phyloP scores from a whole-genome alignment of 1,140 invertebrate species.

The Rhopalosiphum padi region DNA sequence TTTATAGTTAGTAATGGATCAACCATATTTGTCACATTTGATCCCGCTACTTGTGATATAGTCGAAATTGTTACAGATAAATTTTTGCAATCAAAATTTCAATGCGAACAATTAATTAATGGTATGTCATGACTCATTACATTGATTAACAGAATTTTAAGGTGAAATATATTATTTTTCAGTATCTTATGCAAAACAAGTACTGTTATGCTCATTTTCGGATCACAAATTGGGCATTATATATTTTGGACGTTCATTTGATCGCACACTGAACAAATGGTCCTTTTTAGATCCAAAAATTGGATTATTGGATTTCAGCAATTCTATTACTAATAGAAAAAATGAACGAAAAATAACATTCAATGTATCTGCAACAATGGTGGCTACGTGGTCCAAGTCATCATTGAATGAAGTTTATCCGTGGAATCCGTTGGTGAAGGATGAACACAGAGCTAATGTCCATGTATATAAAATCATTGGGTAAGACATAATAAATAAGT shows the following conservation, averaged over 20 bases:
- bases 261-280: constrained; percentile 48
- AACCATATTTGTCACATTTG: constrained; percentile 50
- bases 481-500: constrained; percentile 61
- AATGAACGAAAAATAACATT: constrained; percentile 50
- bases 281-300: constrained; percentile 45
- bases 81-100: constrained; percentile 53
- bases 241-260: constrained; percentile 49
- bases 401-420: constrained; percentile 82
- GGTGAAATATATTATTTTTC: not conserved
- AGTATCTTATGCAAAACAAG: constrained; percentile 42
- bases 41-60: constrained; percentile 37
- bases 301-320: constrained; percentile 26
- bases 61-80: constrained; percentile 37
- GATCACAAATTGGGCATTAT: constrained; percentile 50
- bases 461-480: constrained; percentile 73
- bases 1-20: constrained; percentile 37
- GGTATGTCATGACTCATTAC: not conserved
- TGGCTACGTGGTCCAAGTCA: constrained; percentile 78
- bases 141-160: not conserved
- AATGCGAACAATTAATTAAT: constrained; percentile 31
- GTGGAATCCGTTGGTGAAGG: constrained; percentile 80
- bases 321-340: constrained; percentile 12
- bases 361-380: constrained; percentile 62
- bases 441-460: constrained; percentile 81
- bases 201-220: constrained; percentile 46